phyloP scores from a whole-genome alignment of 1,140 invertebrate species.

The Plutomurus gul region DNA sequence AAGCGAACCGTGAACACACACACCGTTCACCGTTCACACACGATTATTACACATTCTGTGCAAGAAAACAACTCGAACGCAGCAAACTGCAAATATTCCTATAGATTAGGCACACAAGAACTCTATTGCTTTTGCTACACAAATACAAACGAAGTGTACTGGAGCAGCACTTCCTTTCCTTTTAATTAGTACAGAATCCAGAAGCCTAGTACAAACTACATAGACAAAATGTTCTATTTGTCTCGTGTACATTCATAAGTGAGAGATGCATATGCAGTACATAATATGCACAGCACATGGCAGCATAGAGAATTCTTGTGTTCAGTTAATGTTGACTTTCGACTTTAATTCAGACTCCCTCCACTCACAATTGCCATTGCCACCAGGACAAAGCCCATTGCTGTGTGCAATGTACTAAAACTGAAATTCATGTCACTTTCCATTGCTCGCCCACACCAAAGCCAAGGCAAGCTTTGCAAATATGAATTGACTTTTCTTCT shows the following conservation, averaged over 20 bases:
- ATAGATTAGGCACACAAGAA: too few relatives aligned
- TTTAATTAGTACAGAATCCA: slow-evolving; percentile 11
- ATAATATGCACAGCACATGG: neutral
- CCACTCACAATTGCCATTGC: neutral
- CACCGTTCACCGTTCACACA: too few relatives aligned
- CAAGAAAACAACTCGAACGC: too few relatives aligned
- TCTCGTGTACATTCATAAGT: neutral
- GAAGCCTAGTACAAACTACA: neutral
- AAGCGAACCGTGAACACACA: neutral
- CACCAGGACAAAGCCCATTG: neutral
- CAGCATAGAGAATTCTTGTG: neutral
- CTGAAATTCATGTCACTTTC: neutral
- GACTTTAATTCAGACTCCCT: neutral
- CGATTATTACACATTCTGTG: too few relatives aligned
- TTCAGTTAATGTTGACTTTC: neutral
- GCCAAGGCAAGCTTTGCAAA: neutral
- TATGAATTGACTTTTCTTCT: slow-evolving; percentile 19
- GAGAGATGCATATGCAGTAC: neutral
- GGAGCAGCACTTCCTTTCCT: slow-evolving; percentile 2
- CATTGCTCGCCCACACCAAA: slow-evolving; percentile 2
- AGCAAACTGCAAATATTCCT: too few relatives aligned
- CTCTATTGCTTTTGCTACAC: neutral
- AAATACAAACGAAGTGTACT: neutral
- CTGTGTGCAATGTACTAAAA: neutral
- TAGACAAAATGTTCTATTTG: neutral